A percentile compares a stretch with the other conserved stretches of the same genome.
These are phyloP conservation scores for Orthonevra nobilis DNA, from an alignment of 2,888 invertebrate genomes.

Conservation along the genomic window DNA sequence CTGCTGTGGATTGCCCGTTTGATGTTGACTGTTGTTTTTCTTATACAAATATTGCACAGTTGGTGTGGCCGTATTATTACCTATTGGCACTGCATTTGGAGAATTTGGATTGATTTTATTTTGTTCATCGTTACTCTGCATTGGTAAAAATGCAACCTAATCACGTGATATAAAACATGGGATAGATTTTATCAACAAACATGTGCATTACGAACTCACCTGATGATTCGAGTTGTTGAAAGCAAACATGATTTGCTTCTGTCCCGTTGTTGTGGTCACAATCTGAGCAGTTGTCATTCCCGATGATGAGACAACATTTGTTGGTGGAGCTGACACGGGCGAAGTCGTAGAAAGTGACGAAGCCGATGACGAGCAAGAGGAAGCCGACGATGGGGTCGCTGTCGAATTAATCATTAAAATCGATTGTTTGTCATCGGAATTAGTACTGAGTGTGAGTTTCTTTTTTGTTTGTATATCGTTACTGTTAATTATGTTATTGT, in stretches of 20 bases:
- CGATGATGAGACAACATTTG: slow-evolving; percentile 62
- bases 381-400: slow-evolving; percentile 44
- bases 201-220: too few species aligned
- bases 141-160: slow-evolving; percentile 72
- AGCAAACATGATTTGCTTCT: slow-evolving; percentile 77
- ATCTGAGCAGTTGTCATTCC: slow-evolving; percentile 67
- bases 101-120: slow-evolving; percentile 59
- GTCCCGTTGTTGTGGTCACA: slow-evolving; percentile 72
- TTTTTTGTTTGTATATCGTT: slow-evolving; percentile 67
- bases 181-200: too few species aligned
- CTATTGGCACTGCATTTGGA: slow-evolving; percentile 64
- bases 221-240: slow-evolving; percentile 77
- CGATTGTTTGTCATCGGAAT: slow-evolving; percentile 65
- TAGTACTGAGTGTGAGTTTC: slow-evolving; percentile 63
- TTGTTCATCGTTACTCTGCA: slow-evolving; percentile 70
- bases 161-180: too few species aligned
- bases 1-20: slow-evolving; percentile 23
- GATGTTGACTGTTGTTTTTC: slow-evolving; percentile 75
- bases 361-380: slow-evolving; percentile 21
- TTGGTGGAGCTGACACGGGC: slow-evolving; percentile 71
- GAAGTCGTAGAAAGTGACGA: slow-evolving; percentile 72
- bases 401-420: slow-evolving; percentile 70
- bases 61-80: slow-evolving; percentile 68
- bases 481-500: slow-evolving; percentile 57
- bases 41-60: slow-evolving; percentile 77